phyloP scores from a whole-genome alignment of 2,888 invertebrate species.

The Rhodophaea formosa region DNA sequence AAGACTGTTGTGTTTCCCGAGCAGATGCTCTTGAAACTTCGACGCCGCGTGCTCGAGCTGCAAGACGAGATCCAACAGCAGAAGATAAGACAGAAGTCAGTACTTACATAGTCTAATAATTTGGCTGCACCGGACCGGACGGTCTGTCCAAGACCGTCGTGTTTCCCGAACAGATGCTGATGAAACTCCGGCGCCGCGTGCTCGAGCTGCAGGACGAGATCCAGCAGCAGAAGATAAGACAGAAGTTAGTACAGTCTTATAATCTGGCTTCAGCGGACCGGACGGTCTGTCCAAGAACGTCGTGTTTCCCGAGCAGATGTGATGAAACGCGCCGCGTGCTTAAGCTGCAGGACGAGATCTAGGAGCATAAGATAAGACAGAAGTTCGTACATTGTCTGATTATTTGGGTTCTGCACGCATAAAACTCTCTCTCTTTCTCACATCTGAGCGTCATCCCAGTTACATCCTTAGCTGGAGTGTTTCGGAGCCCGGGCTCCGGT shows the following conservation, averaged over 20 bases:
- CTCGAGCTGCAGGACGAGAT: constrained; percentile 85
- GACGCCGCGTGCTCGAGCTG: constrained; percentile 83
- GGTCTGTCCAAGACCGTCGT: constrained; percentile 78
- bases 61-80: constrained; percentile 84
- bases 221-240: constrained; percentile 80
- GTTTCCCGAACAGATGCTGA: constrained; percentile 83
- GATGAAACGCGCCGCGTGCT: constrained; percentile 79
- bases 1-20: constrained; percentile 84
- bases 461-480: too few relatives aligned
- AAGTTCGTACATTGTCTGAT: too few relatives aligned
- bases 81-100: constrained; percentile 82
- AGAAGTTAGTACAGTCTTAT: constrained; percentile 82
- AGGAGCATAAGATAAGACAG: constrained; percentile 82
- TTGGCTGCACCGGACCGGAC: constrained; percentile 63
- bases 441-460: too few relatives aligned
- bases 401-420: too few relatives aligned
- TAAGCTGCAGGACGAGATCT: constrained; percentile 84
- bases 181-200: constrained; percentile 82
- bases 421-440: too few relatives aligned
- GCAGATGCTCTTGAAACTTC: constrained; percentile 76
- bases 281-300: constrained; percentile 72
- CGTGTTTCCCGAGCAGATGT: constrained; percentile 84
- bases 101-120: too few relatives aligned
- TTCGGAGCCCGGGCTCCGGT: too few relatives aligned
- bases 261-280: constrained; percentile 67